A percentile compares a stretch with the other conserved stretches of the same genome.
These are phyloP conservation scores for Diorhabda sublineata DNA, from an alignment of 1,140 invertebrate species.

Conservation along the genomic window DNA sequence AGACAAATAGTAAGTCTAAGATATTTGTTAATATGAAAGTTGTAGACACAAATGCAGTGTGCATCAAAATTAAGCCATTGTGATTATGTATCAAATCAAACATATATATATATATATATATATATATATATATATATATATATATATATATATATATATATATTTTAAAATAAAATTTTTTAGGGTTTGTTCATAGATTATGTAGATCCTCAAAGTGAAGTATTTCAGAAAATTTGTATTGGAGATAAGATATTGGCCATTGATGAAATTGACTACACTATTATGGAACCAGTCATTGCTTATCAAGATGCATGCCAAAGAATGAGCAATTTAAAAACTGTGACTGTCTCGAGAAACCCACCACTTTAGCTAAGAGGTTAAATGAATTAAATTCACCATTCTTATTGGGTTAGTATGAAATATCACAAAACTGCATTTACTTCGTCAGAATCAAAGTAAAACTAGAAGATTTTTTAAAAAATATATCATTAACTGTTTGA, in stretches of 20 bases:
- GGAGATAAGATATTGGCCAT: slow-evolving; percentile 44
- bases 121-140: background rate
- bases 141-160: background rate
- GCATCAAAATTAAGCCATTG: too few relatives aligned
- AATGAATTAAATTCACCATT: background rate
- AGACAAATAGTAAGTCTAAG: too few relatives aligned
- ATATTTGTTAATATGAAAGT: too few relatives aligned
- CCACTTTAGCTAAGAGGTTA: slow-evolving; percentile 12
- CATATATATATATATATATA: too few relatives aligned
- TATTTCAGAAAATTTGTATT: slow-evolving; percentile 38
- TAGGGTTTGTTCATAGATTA: slow-evolving; percentile 43
- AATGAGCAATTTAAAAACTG: slow-evolving; percentile 32
- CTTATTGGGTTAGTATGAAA: too few relatives aligned
- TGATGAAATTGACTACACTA: slow-evolving; percentile 42
- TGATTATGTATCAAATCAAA: too few relatives aligned
- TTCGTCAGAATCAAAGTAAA: too few relatives aligned
- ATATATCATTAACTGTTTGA: too few relatives aligned
- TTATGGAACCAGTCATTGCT: slow-evolving; percentile 40
- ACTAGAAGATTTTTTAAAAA: too few relatives aligned
- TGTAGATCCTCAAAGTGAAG: slow-evolving; percentile 39
- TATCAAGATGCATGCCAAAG: slow-evolving; percentile 37
- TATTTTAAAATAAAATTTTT: slow-evolving; percentile 7
- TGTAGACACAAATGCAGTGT: too few relatives aligned
- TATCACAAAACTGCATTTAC: too few relatives aligned
- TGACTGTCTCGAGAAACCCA: slow-evolving; percentile 33